These are phyloP conservation scores for Tenodera sinensis DNA, from an alignment of 2,888 invertebrate genomes.

Conservation along the genomic window DNA sequence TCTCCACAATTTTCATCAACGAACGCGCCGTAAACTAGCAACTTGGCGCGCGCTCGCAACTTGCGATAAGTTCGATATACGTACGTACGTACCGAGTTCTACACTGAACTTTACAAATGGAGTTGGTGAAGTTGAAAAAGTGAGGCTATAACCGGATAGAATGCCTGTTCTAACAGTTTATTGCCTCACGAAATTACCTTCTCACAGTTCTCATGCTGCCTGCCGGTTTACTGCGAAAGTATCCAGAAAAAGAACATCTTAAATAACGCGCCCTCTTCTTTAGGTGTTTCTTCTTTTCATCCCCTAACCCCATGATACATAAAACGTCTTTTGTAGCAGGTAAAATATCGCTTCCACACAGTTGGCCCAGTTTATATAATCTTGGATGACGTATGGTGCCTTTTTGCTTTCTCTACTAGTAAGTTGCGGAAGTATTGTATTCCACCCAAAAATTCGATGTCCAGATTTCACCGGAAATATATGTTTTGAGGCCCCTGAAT, in stretches of 20 bases:
- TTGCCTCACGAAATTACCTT: not conserved
- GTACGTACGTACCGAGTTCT: not conserved
- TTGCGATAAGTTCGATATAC: no score
- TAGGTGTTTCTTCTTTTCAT: not conserved
- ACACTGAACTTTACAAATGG: not conserved
- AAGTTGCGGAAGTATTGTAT: no score
- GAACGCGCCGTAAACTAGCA: not conserved
- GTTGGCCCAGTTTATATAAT: no score
- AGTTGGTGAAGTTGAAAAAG: not conserved
- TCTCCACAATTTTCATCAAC: not conserved
- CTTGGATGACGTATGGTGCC: no score
- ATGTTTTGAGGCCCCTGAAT: no score
- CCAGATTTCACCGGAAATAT: no score
- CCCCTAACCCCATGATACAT: no score
- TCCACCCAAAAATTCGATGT: no score
- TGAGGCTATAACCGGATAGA: not conserved
- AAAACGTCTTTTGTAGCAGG: no score
- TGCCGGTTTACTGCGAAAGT: not conserved
- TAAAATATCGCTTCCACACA: no score
- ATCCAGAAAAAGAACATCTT: not conserved
- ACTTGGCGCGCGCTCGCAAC: no score
- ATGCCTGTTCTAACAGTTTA: not conserved
- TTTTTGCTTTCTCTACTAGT: no score
- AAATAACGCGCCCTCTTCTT: not conserved
- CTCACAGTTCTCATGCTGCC: not conserved